Conservation (phyloP, 2,113 vertebrate species). For the Tonatia bakeri region DNA sequence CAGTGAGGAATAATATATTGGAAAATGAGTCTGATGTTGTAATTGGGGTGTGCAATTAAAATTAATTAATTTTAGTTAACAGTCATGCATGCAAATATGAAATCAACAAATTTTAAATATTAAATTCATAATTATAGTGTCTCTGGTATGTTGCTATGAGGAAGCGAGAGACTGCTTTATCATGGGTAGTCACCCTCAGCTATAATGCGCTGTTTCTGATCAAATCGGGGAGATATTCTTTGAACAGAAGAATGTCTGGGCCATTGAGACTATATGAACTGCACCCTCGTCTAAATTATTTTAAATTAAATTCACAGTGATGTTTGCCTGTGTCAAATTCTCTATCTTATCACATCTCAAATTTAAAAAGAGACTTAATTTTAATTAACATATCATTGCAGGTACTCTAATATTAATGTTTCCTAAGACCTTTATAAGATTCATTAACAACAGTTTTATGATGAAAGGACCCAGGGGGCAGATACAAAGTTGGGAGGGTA, state of each 20-base stretch:
- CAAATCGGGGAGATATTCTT: neutral
- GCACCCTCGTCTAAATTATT: neutral
- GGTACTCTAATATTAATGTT: slow-evolving; percentile 65
- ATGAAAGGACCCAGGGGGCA: slow-evolving; percentile 49
- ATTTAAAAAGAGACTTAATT: slow-evolving; percentile 59
- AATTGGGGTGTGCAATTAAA: slow-evolving; percentile 85
- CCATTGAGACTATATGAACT: neutral
- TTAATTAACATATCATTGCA: slow-evolving; percentile 63
- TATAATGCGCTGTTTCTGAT: slow-evolving; percentile 34
- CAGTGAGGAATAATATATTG: slow-evolving; percentile 82
- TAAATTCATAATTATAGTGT: slow-evolving; percentile 82
- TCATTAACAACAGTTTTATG: slow-evolving; percentile 59
- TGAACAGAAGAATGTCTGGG: slow-evolving; percentile 44
- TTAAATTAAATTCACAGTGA: slow-evolving; percentile 53
- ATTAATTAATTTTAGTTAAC: slow-evolving; percentile 86
- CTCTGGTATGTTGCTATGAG: slow-evolving; percentile 61
- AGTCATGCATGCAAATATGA: slow-evolving; percentile 82
- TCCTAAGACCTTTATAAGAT: slow-evolving; percentile 43
- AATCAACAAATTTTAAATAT: slow-evolving; percentile 84
- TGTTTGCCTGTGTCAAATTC: slow-evolving; percentile 41
- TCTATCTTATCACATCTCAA: slow-evolving; percentile 45
- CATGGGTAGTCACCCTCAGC: slow-evolving; percentile 40
- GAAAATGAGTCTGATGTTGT: slow-evolving; percentile 84
- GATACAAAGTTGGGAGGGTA: neutral
- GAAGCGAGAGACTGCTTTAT: slow-evolving; percentile 62